Percentiles rank a stretch among this genome's conserved stretches.
Conservation (phyloP, 2,888 invertebrate species). For the Trissoscelio sp. region DNA sequence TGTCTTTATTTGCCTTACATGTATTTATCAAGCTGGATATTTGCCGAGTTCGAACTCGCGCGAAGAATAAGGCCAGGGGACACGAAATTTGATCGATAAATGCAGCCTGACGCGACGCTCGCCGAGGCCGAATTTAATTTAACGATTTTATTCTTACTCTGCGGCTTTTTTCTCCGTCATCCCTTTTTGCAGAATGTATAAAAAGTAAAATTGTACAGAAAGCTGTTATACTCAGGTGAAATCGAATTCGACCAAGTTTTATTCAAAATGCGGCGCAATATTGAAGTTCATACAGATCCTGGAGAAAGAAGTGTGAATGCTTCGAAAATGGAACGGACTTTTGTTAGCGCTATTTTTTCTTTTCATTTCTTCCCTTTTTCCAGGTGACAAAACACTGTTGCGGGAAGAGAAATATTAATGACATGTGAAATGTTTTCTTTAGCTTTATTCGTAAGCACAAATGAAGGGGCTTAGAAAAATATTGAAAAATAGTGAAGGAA, state of each 20-base stretch:
- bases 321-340: constrained; percentile 55
- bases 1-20: constrained; percentile 49
- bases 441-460: constrained; percentile 15
- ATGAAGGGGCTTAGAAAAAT: constrained; percentile 4
- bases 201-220: constrained; percentile 48
- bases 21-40: constrained; percentile 57
- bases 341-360: constrained; percentile 49
- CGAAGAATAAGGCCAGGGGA: constrained; percentile 42
- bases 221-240: constrained; percentile 44
- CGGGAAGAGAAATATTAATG: constrained; percentile 39
- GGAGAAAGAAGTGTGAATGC: constrained; percentile 49
- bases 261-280: constrained; percentile 54
- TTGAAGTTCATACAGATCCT: constrained; percentile 56
- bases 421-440: constrained; percentile 40
- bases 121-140: constrained; percentile 52
- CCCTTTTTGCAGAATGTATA: constrained; percentile 9
- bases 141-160: constrained; percentile 48
- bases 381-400: constrained; percentile 17
- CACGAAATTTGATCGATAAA: constrained; percentile 58
- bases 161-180: constrained; percentile 18
- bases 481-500: constrained; percentile 1
- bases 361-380: constrained; percentile 24
- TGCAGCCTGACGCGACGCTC: constrained; percentile 49
- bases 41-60: constrained; percentile 37
- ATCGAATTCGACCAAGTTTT: constrained; percentile 59